These are phyloP conservation scores for Epinephelus lanceolatus DNA, from an alignment of 2,113 vertebrate species.

Conservation along the genomic window DNA sequence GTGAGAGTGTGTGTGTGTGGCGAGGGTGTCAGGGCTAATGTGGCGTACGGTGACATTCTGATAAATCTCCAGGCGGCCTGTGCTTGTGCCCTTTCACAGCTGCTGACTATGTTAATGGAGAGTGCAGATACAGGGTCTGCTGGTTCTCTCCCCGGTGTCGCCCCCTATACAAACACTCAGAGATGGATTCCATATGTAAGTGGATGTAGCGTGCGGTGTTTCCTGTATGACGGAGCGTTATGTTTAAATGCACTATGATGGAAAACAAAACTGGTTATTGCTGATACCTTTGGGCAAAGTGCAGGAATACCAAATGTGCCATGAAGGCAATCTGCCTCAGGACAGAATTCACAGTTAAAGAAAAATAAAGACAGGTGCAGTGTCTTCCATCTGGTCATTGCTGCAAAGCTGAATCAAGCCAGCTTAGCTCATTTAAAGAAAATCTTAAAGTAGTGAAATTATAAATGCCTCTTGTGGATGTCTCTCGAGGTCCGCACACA, in stretches of 20 bases:
- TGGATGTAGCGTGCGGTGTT: background rate
- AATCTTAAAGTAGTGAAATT: slow-evolving; percentile 3
- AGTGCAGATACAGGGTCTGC: slow-evolving; percentile 54
- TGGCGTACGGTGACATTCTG: slow-evolving; percentile 63
- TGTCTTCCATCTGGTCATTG: background rate
- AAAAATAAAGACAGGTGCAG: background rate
- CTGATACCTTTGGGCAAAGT: no score
- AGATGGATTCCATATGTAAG: slow-evolving; percentile 39
- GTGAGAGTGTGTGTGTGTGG: slow-evolving; percentile 8
- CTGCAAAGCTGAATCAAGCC: slow-evolving; percentile 12
- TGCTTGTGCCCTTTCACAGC: slow-evolving; percentile 74
- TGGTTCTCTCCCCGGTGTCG: slow-evolving; percentile 6
- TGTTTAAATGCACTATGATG: slow-evolving; percentile 20
- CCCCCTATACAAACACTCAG: slow-evolving; percentile 11
- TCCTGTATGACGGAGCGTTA: slow-evolving; percentile 11
- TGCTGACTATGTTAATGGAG: slow-evolving; percentile 72
- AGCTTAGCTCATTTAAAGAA: slow-evolving; percentile 14
- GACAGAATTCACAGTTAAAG: background rate
- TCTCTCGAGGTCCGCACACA: slow-evolving; percentile 15
- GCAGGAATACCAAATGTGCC: background rate
- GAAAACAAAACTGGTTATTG: background rate
- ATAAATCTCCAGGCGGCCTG: slow-evolving; percentile 59
- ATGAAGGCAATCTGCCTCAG: background rate
- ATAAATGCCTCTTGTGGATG: slow-evolving; percentile 11
- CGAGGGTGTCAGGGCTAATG: slow-evolving; percentile 51